Evolutionary conservation across 2,888 invertebrate genomes (phyloP).

Genomic region (Drosophila hamatofila): DNA sequence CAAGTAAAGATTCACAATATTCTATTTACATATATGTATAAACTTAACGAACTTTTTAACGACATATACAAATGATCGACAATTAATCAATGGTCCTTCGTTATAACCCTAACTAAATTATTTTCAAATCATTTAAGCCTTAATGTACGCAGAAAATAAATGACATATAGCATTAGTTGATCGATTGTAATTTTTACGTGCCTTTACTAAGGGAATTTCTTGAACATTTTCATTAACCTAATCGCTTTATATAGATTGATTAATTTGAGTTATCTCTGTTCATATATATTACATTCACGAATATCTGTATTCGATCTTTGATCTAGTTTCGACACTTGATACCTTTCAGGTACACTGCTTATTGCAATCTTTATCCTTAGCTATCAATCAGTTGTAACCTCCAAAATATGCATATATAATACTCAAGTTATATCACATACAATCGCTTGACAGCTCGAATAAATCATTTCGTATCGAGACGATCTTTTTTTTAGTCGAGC

Average conservation of each 20-base stretch:
- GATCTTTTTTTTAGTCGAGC: constrained; percentile 1
- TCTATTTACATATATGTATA: background rate
- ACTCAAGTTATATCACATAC: constrained; percentile 16
- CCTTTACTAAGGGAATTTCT: background rate
- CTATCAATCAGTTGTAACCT: constrained; percentile 32
- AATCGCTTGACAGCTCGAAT: constrained; percentile 34
- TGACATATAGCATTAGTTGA: background rate
- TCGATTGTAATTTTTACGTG: background rate
- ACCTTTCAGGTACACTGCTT: background rate
- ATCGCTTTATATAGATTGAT: background rate
- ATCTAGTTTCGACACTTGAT: background rate
- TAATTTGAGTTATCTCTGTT: background rate
- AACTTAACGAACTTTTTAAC: background rate
- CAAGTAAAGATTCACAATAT: background rate
- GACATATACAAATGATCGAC: background rate
- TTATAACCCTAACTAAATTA: background rate
- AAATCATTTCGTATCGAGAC: constrained; percentile 26
- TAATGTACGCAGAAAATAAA: no score
- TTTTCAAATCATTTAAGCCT: no score
- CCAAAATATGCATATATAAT: constrained; percentile 7
- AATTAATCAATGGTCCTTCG: background rate
- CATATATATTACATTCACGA: background rate
- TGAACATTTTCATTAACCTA: background rate
- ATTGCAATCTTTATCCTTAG: constrained; percentile 19
- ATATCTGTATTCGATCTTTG: background rate